Conservation (phyloP, 2,113 vertebrate genomes). For the Syrrhaptes paradoxus region DNA sequence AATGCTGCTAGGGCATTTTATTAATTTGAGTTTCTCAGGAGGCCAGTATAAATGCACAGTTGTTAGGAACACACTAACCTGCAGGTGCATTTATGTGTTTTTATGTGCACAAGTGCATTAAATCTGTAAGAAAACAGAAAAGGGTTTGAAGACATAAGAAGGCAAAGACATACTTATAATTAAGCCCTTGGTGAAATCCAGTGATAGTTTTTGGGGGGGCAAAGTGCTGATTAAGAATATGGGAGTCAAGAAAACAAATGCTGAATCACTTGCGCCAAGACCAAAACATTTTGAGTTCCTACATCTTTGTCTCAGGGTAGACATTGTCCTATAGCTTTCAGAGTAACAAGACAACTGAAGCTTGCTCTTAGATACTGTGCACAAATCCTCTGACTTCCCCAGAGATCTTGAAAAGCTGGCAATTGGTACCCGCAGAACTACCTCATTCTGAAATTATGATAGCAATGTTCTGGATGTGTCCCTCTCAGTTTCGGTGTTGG, state of each 20-base stretch:
- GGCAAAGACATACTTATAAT: background rate
- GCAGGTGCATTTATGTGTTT: background rate
- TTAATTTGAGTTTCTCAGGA: background rate
- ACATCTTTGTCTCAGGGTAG: background rate
- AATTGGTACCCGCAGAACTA: background rate
- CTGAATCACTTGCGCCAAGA: background rate
- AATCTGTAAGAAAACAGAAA: background rate
- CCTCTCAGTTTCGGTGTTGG: background rate
- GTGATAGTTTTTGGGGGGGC: background rate
- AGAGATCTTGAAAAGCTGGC: background rate
- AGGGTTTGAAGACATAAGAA: background rate
- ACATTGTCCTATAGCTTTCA: background rate
- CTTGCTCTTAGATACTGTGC: background rate
- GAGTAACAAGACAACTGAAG: background rate
- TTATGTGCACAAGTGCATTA: background rate
- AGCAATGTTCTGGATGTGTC: background rate
- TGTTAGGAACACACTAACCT: background rate
- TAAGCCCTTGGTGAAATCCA: conserved; percentile 2
- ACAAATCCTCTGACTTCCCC: background rate
- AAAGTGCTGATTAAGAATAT: background rate
- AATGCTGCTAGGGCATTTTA: background rate
- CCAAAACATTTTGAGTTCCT: background rate
- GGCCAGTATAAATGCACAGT: background rate
- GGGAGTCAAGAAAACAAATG: background rate
- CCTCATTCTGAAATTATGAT: background rate